Evolutionary conservation across 2,113 vertebrate species (phyloP).

Genomic region (Myrmecobius fasciatus): DNA sequence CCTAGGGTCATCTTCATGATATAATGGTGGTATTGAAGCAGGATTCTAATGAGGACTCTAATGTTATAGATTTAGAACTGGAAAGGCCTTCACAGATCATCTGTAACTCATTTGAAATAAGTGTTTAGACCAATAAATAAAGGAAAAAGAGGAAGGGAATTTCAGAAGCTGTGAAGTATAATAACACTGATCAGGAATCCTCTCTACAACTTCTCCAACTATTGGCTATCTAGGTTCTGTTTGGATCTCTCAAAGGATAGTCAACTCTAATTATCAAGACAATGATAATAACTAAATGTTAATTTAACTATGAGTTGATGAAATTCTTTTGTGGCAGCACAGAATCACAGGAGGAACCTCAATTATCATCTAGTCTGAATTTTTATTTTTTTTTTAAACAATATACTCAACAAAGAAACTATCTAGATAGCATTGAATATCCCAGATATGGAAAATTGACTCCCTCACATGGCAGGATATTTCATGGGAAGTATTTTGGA

Average conservation of each 20-base stretch:
- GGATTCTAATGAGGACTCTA: not conserved
- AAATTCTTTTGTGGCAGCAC: not conserved
- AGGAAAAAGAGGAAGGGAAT: not conserved
- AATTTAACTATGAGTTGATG: not conserved
- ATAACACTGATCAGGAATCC: not conserved
- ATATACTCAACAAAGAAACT: not conserved
- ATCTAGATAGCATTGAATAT: not conserved
- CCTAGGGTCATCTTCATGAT: too few species aligned
- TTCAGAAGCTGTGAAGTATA: not conserved
- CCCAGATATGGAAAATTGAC: not conserved
- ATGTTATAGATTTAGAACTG: not conserved
- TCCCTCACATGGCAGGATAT: not conserved
- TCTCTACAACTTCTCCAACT: not conserved
- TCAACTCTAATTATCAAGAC: not conserved
- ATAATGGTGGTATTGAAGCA: too few species aligned
- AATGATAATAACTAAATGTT: not conserved
- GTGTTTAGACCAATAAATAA: not conserved
- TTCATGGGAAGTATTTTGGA: not conserved
- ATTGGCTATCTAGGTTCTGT: not conserved
- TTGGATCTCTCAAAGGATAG: not conserved
- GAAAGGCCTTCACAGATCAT: not conserved
- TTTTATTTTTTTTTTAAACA: not conserved
- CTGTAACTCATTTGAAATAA: not conserved
- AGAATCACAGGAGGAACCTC: not conserved
- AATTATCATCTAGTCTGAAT: not conserved